A percentile compares a stretch with the other conserved stretches of the same genome.
phyloP scores from a whole-genome alignment of 2,797 vertebrate genomes.

The Lepidocolaptes lacrymiger region DNA sequence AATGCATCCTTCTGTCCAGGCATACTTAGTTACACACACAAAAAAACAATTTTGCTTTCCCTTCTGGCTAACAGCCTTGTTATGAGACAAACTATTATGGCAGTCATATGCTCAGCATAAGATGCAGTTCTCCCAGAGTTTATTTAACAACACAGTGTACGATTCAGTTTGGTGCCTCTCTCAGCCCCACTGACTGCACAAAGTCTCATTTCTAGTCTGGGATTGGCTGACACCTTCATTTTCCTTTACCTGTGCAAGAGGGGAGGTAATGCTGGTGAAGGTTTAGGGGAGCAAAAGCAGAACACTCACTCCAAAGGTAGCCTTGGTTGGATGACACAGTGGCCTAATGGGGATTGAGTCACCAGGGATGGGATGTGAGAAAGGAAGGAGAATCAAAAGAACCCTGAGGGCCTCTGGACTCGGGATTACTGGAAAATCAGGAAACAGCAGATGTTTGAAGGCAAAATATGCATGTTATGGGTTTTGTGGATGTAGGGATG shows the following conservation, averaged over 20 bases:
- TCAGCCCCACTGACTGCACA: fast-evolving
- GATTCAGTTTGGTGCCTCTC: not conserved
- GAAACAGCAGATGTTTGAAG: not conserved
- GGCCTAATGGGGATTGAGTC: not conserved
- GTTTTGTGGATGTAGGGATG: not conserved
- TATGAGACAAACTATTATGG: slow-evolving; percentile 29
- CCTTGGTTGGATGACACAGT: not conserved
- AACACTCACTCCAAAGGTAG: not conserved
- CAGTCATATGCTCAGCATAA: slow-evolving; percentile 42
- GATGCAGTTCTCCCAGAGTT: not conserved
- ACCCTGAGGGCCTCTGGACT: not conserved
- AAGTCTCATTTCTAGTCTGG: not conserved
- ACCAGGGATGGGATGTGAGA: too few relatives aligned
- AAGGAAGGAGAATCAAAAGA: not conserved
- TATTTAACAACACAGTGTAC: not conserved
- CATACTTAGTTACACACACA: slow-evolving; percentile 32
- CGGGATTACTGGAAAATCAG: not conserved
- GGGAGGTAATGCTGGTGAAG: not conserved
- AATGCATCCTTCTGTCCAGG: slow-evolving; percentile 26
- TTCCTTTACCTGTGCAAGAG: not conserved
- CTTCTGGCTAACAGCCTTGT: slow-evolving; percentile 53
- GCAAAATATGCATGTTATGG: not conserved
- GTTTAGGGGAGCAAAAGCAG: not conserved
- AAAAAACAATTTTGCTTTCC: slow-evolving; percentile 18
- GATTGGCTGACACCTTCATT: not conserved